Evolutionary conservation across 2,888 invertebrate genomes (phyloP).

Genomic region (Meteorus cinctellus): DNA sequence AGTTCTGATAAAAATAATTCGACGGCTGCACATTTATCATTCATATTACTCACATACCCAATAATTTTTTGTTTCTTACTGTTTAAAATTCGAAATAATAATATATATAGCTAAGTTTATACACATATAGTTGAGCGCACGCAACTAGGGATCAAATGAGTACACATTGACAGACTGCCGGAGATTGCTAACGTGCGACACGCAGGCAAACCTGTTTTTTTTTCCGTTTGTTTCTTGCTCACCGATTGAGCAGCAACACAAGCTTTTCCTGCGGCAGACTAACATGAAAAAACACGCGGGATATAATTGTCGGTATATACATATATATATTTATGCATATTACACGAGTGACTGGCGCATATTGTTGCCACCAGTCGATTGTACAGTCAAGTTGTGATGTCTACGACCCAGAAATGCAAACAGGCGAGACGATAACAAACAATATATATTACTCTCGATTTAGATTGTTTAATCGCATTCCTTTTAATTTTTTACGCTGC

Average conservation of each 20-base stretch:
- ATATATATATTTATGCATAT: neutral
- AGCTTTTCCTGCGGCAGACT: neutral
- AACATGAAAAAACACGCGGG: slow-evolving; percentile 34
- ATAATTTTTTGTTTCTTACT: neutral
- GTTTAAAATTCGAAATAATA: neutral
- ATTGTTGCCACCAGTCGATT: neutral
- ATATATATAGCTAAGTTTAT: neutral
- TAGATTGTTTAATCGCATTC: slow-evolving; percentile 4
- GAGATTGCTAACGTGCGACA: slow-evolving; percentile 26
- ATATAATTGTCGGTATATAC: slow-evolving; percentile 9
- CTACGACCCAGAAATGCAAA: slow-evolving; percentile 61
- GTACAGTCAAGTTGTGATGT: slow-evolving; percentile 42
- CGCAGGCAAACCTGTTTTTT: slow-evolving; percentile 3
- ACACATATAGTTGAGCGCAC: neutral
- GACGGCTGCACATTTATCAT: neutral
- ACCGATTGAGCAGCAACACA: neutral
- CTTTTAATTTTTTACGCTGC: neutral
- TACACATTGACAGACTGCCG: neutral
- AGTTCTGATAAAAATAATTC: slow-evolving; percentile 20
- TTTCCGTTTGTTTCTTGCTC: slow-evolving; percentile 6
- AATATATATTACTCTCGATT: slow-evolving; percentile 15
- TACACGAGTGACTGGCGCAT: slow-evolving; percentile 24
- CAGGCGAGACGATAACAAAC: slow-evolving; percentile 41
- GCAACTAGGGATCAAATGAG: neutral
- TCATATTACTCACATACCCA: neutral